Evolutionary conservation across 2,888 invertebrate species (phyloP).

Genomic region (Ceriagrion tenellum): DNA sequence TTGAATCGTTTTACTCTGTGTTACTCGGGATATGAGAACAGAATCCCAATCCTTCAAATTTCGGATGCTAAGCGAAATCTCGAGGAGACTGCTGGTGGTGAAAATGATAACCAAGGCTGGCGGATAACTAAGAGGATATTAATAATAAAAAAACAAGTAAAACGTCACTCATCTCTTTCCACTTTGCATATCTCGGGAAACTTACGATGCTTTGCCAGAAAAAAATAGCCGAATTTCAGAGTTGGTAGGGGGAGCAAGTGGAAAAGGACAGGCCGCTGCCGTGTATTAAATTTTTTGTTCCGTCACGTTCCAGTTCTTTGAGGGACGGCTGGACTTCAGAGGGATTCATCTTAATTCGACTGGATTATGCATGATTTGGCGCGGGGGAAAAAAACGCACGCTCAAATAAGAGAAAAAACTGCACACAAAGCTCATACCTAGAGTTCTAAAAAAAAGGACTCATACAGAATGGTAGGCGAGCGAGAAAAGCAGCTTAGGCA

Average conservation of each 20-base stretch:
- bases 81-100: not conserved
- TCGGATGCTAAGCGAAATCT: not conserved
- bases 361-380: constrained; percentile 1
- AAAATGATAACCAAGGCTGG: not conserved
- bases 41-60: not conserved
- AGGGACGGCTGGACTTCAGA: not conserved
- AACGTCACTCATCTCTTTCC: constrained; percentile 6
- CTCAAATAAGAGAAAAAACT: not conserved
- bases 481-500: not conserved
- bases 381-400: no score
- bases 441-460: not conserved
- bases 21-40: not conserved
- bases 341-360: constrained; percentile 5
- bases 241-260: not conserved
- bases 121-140: not conserved
- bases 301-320: not conserved
- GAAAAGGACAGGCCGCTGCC: not conserved
- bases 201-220: not conserved
- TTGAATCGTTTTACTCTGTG: not conserved
- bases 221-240: not conserved
- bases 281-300: not conserved
- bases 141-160: not conserved
- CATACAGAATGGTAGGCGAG: not conserved
- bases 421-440: not conserved
- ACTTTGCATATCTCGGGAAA: not conserved